These are phyloP conservation scores for Pseudorhiza aurosa DNA, from an alignment of 30 jellyfish, hydroid and myxozoan species.

Conservation along the genomic window DNA sequence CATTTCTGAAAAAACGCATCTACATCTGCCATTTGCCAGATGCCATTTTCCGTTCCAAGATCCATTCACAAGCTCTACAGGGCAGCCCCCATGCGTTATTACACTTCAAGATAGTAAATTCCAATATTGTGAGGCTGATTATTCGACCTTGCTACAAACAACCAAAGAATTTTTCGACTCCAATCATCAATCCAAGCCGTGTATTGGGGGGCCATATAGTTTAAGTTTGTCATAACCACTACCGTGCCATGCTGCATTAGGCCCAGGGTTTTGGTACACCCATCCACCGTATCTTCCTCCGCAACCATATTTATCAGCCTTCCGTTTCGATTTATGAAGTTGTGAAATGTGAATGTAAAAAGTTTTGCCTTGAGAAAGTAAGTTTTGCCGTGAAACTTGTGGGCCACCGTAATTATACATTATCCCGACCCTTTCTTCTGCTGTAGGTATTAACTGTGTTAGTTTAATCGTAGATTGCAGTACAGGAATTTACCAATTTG, in stretches of 20 bases:
- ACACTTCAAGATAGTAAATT: neutral
- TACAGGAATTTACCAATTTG: conserved; percentile 23
- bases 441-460: no score
- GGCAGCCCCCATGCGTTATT: conserved; percentile 12
- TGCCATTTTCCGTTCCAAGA: conserved; percentile 47
- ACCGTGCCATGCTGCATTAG: conserved; percentile 37
- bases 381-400: no score
- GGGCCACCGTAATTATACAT: no score
- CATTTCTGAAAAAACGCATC: conserved; percentile 25
- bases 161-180: conserved; percentile 8
- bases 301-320: no score
- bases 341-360: no score
- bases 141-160: conserved; percentile 23
- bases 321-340: no score
- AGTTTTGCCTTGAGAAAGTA: no score
- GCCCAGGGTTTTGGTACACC: conserved; percentile 21
- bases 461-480: conserved; percentile 13
- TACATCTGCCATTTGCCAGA: conserved; percentile 28
- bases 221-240: conserved; percentile 31
- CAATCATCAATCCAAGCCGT: conserved; percentile 26
- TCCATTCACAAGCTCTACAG: conserved; percentile 9
- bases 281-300: no score
- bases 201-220: conserved; percentile 33
- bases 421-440: no score
- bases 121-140: conserved; percentile 11